phyloP scores from a whole-genome alignment of 2,113 vertebrate species.

The Mola mola region DNA sequence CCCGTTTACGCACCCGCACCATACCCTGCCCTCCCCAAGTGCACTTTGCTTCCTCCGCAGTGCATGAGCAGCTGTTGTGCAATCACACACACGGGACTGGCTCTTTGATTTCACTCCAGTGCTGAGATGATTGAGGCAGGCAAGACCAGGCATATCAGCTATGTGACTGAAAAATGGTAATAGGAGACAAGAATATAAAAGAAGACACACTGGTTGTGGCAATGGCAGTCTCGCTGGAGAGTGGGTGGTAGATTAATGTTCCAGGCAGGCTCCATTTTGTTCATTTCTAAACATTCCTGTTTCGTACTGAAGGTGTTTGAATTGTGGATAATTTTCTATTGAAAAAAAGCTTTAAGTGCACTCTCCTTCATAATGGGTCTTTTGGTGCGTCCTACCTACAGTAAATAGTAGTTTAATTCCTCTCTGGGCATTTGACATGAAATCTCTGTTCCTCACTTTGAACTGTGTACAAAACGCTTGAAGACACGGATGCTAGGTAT shows the following conservation, averaged over 20 bases:
- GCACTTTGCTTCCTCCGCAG: constrained; percentile 52
- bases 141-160: constrained; percentile 86
- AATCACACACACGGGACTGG: constrained; percentile 74
- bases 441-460: constrained; percentile 52
- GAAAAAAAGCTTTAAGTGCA: constrained; percentile 55
- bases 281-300: constrained; percentile 67
- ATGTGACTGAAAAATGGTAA: constrained; percentile 78
- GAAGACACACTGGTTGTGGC: constrained; percentile 74
- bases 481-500: constrained; percentile 61
- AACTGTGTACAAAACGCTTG: constrained; percentile 56
- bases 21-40: constrained; percentile 58
- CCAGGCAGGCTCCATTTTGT: constrained; percentile 70
- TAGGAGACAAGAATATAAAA: constrained; percentile 76
- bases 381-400: constrained; percentile 46
- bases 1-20: constrained; percentile 19
- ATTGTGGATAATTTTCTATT: constrained; percentile 64
- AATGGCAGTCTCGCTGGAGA: constrained; percentile 63
- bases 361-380: constrained; percentile 53
- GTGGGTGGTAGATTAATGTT: constrained; percentile 77
- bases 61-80: constrained; percentile 77
- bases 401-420: constrained; percentile 71
- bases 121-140: constrained; percentile 76
- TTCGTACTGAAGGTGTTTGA: constrained; percentile 62
- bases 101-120: constrained; percentile 79
- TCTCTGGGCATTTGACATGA: constrained; percentile 56